These are phyloP conservation scores for Whitmania pigra DNA, from an alignment of 1,140 invertebrate genomes.

Conservation along the genomic window DNA sequence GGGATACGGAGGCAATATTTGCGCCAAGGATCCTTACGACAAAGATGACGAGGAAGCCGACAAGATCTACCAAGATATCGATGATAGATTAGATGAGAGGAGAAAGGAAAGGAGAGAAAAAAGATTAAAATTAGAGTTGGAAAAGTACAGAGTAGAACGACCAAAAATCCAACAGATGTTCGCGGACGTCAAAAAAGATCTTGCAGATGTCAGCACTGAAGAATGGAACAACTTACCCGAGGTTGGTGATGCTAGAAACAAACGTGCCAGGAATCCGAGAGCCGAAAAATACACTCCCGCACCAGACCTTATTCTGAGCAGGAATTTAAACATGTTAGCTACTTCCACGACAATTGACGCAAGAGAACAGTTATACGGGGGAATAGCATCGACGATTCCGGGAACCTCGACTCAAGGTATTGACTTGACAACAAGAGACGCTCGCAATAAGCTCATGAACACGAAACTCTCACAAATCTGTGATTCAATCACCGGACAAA, in stretches of 20 bases:
- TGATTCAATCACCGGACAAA: slow-evolving; percentile 95
- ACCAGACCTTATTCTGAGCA: slow-evolving; percentile 85
- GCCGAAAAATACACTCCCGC: slow-evolving; percentile 93
- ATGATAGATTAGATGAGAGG: slow-evolving; percentile 97
- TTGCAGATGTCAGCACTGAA: slow-evolving; percentile 67
- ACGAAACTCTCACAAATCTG: slow-evolving; percentile 95
- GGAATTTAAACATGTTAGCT: slow-evolving; percentile 63
- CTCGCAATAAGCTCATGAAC: slow-evolving; percentile 95
- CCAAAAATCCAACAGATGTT: slow-evolving; percentile 99
- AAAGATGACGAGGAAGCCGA: slow-evolving; percentile 99
- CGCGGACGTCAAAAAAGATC: slow-evolving; percentile 80
- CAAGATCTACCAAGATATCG: slow-evolving; percentile 94
- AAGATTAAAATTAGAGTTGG: slow-evolving; percentile 60
- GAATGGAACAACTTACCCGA: slow-evolving; percentile 96
- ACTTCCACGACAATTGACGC: slow-evolving; percentile 68
- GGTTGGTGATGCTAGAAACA: slow-evolving; percentile 95
- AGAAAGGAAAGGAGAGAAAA: slow-evolving; percentile 65
- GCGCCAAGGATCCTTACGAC: slow-evolving; percentile 98
- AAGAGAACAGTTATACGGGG: slow-evolving; percentile 49
- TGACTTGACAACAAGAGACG: slow-evolving; percentile 93
- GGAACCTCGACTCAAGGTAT: slow-evolving; percentile 43
- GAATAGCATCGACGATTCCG: slow-evolving; percentile 36
- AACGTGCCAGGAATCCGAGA: slow-evolving; percentile 84
- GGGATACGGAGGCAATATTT: slow-evolving; percentile 93
- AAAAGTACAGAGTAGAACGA: slow-evolving; percentile 91